phyloP scores from a whole-genome alignment of 1,140 invertebrate genomes.

The Drosophila baimaii region DNA sequence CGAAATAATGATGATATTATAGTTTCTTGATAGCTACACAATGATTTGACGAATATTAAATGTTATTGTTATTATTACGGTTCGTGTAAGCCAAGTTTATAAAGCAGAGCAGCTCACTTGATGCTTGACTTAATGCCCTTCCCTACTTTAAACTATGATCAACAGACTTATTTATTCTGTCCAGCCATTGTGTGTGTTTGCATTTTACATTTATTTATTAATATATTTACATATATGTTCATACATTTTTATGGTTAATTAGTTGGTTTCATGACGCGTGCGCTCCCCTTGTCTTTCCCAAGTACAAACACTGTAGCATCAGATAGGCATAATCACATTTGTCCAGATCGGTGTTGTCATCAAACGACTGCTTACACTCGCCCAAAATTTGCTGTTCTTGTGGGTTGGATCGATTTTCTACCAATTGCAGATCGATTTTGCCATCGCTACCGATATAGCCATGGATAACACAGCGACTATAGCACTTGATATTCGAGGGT shows the following conservation, averaged over 20 bases:
- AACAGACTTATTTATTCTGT: not conserved
- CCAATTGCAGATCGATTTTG: not conserved
- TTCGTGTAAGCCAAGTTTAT: not conserved
- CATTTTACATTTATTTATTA: not conserved
- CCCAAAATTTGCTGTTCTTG: constrained; percentile 5
- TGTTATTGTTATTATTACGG: no score
- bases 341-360: constrained; percentile 4
- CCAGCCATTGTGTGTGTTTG: no score
- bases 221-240: not conserved
- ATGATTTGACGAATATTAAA: no score
- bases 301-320: constrained; percentile 31
- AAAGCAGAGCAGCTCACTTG: not conserved
- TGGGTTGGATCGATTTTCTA: constrained; percentile 8
- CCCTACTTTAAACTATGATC: not conserved
- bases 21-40: no score
- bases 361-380: constrained; percentile 9
- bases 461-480: constrained; percentile 25
- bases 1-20: no score
- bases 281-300: not conserved
- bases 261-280: not conserved
- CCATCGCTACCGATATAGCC: constrained; percentile 25
- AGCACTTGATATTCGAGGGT: constrained; percentile 37
- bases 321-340: constrained; percentile 47
- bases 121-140: not conserved
- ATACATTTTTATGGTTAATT: not conserved